These are phyloP conservation scores for Achroia grisella DNA, from an alignment of 1,140 invertebrate genomes.

Conservation along the genomic window DNA sequence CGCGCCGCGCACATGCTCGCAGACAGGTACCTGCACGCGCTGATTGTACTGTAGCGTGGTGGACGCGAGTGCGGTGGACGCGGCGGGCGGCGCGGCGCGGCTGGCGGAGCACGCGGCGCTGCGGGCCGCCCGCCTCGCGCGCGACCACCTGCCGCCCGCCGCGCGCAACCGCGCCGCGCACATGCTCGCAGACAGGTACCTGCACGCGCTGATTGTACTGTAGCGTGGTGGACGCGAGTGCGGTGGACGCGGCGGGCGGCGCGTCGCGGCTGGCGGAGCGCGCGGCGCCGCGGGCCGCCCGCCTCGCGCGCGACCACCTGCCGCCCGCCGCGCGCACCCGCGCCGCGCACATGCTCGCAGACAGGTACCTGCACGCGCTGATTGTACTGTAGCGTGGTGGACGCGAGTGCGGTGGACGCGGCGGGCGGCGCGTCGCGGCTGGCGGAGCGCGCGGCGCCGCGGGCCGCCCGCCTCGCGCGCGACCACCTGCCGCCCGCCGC, in stretches of 20 bases:
- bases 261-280: slow-evolving; percentile 50
- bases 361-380: slow-evolving; percentile 26
- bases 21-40: slow-evolving; percentile 29
- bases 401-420: slow-evolving; percentile 45
- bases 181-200: slow-evolving; percentile 46
- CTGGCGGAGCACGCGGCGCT: slow-evolving; percentile 61
- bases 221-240: slow-evolving; percentile 41
- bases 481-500: slow-evolving; percentile 41
- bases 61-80: slow-evolving; percentile 43
- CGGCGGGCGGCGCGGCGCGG: slow-evolving; percentile 36
- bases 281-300: slow-evolving; percentile 55
- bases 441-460: slow-evolving; percentile 58
- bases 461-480: slow-evolving; percentile 55
- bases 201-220: too few species aligned
- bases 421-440: slow-evolving; percentile 38
- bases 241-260: slow-evolving; percentile 45
- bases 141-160: slow-evolving; percentile 44
- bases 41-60: slow-evolving; percentile 17
- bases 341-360: slow-evolving; percentile 44
- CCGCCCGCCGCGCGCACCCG: slow-evolving; percentile 20
- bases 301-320: slow-evolving; percentile 57
- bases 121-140: slow-evolving; percentile 52
- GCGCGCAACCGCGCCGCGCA: slow-evolving; percentile 34
- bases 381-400: slow-evolving; percentile 20
- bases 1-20: slow-evolving; percentile 44